Conservation (phyloP, 2,797 vertebrate genomes). For the Sebastes vulpes region DNA sequence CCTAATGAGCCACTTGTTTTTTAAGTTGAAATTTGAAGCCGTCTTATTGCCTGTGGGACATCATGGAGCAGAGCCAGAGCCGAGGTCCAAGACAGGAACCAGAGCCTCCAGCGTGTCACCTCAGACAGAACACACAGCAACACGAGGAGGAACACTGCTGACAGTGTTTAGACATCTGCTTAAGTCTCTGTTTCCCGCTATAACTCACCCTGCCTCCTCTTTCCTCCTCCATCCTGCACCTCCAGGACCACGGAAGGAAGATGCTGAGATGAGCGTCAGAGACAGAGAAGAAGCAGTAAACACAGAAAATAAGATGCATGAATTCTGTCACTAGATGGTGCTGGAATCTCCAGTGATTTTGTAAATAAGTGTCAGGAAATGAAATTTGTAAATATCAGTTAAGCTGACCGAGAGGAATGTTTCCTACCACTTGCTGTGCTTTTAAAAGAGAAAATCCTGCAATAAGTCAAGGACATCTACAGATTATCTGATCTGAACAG, state of each 20-base stretch:
- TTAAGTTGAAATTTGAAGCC: neutral
- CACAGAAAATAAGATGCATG: slow-evolving; percentile 2
- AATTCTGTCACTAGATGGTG: slow-evolving; percentile 44
- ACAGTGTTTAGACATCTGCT: slow-evolving; percentile 84
- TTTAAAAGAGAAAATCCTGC: slow-evolving; percentile 25
- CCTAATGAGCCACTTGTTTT: neutral
- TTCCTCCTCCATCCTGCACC: slow-evolving; percentile 30
- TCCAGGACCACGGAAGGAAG: slow-evolving; percentile 23
- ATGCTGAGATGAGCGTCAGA: slow-evolving; percentile 23
- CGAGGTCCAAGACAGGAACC: slow-evolving; percentile 57
- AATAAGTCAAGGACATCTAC: slow-evolving; percentile 42
- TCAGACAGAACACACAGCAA: slow-evolving; percentile 64
- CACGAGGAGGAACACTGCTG: slow-evolving; percentile 70
- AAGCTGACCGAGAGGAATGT: neutral
- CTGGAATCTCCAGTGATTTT: slow-evolving; percentile 2
- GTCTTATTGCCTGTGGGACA: slow-evolving; percentile 12
- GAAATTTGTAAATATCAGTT: neutral
- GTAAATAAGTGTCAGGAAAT: slow-evolving; percentile 8
- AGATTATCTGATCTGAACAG: slow-evolving; percentile 19
- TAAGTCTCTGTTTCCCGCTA: slow-evolving; percentile 76
- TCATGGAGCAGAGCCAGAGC: slow-evolving; percentile 29
- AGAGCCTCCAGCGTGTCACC: slow-evolving; percentile 58
- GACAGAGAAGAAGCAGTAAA: slow-evolving; percentile 3
- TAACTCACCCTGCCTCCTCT: slow-evolving; percentile 69
- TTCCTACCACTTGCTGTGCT: slow-evolving; percentile 22